Evolutionary conservation across 2,797 vertebrate species (phyloP), one percentile per base, ranked within the genome.

Genomic region (Aulostomus chinensis): DNA sequence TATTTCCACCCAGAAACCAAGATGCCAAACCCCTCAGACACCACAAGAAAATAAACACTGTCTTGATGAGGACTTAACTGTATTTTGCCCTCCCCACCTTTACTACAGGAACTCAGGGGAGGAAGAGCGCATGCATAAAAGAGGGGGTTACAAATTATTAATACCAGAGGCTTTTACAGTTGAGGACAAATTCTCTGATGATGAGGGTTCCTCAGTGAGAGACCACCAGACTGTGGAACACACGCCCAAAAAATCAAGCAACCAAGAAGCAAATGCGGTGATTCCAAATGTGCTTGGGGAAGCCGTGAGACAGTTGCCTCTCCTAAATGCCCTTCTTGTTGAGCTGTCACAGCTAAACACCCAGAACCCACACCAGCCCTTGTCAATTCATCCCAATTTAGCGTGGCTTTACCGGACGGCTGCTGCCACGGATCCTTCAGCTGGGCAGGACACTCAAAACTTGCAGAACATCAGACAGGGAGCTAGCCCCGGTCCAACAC

Each of bases 261-360:
- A 33, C 16, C 36, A 68, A 48, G 0, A 58, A 39, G 2, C 0
- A 2, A 52, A 49, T 51, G 54, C 20, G 7, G 12, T 2, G 5
- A 47, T 58, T 16, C 52, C 59, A 5, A 60, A 74, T 46, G 41
- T 53, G 28, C 65, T 83, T 0, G 33, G 68, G 9, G 81, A 88
- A 34, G 65, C 82, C 5, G 29, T 93, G 14, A 66, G 43, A 42
- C 93, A 89, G 68, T 71, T 98, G 58, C 96, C 95, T 0, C 78
- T 98, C 0, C 80, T 98, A 30, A 96, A 92, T 5, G 91, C 94
- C 21, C 86, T 98, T 67, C 71, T 96, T 13, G 69, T 90, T 0
- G 96, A 98, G 63, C 72, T 98, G 49, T 93, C 93, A 0, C 73
- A 94, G 79, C 73, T 98, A 15, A 85, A 73, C 18, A 60, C 70